These are phyloP conservation scores for Oriolus oriolus DNA, from an alignment of 2,113 vertebrate genomes.

Conservation along the genomic window DNA sequence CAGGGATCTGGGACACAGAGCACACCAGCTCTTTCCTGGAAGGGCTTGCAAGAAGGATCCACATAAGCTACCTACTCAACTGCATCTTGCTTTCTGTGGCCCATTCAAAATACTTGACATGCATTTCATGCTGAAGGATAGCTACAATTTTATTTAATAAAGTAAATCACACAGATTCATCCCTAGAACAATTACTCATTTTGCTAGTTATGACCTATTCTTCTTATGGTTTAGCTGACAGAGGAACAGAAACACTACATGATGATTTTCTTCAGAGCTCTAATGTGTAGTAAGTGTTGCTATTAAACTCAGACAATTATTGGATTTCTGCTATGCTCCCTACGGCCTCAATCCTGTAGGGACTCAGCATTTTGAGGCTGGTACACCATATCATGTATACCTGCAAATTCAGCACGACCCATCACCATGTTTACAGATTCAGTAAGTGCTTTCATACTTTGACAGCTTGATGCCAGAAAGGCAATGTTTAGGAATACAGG, in stretches of 20 bases:
- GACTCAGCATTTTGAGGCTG: background rate
- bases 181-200: background rate
- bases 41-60: background rate
- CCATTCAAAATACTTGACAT: background rate
- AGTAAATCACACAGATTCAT: background rate
- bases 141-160: background rate
- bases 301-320: background rate
- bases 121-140: background rate
- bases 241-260: background rate
- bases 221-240: background rate
- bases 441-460: background rate
- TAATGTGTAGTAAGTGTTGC: background rate
- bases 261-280: background rate
- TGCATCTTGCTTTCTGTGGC: background rate
- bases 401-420: background rate
- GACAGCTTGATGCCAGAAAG: background rate
- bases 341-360: background rate
- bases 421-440: background rate
- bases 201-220: background rate
- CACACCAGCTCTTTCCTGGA: background rate
- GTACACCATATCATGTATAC: background rate
- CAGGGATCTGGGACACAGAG: background rate
- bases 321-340: background rate
- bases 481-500: accelerated
- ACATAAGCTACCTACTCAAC: background rate